Evolutionary conservation across 1,140 invertebrate species (phyloP), one percentile per base, ranked within the genome.

Genomic region (Apis dorsata): DNA sequence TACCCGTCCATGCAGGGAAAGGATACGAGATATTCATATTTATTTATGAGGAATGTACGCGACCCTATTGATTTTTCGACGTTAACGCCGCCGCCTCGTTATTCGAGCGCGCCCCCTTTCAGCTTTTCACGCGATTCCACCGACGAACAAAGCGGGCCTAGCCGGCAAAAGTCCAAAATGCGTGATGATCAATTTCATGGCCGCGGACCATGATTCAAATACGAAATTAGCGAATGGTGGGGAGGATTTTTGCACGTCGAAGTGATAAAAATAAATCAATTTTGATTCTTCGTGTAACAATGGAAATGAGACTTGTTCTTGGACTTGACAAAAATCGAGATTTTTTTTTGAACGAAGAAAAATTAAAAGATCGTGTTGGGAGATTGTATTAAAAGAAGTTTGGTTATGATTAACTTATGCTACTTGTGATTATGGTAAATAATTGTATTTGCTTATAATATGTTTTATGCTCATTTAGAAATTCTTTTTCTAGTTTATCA

Each of bases 41-140:
- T 91, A 91, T 92, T 91, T 90, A 91, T 91, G 88, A 68, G 87
- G 87, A 89, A 85, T 82, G 85, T 65, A 65, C 79, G 70, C 69
- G 72, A 68, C 71, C 72, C 83, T 92, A 92, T 91, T 90, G 91
- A 92, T 91, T 92, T 91, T 91, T 89, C 86, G 84, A 83, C 83
- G 72, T 84, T 81, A 76, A 75, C 79, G 72, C 79, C 24, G 65
- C 76, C 68, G 68, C 57, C 79, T 70, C 71, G 63, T 86, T 85
- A 83, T 83, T 55, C 75, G 44, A 79, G 55, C 73, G 55, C 80
- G 60, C 28, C 24, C 63, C 79, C 72, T 81, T 81, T 76, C 73
- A 68, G 63, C 74, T 57, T 62, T 78, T 85, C 80, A 59, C 55
- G 51, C 80, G 65, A 51, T 53, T 62, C 83, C 28, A 17, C 53